These are phyloP conservation scores for Drosophila tanythrix DNA, from an alignment of 2,888 invertebrate species.

Conservation along the genomic window DNA sequence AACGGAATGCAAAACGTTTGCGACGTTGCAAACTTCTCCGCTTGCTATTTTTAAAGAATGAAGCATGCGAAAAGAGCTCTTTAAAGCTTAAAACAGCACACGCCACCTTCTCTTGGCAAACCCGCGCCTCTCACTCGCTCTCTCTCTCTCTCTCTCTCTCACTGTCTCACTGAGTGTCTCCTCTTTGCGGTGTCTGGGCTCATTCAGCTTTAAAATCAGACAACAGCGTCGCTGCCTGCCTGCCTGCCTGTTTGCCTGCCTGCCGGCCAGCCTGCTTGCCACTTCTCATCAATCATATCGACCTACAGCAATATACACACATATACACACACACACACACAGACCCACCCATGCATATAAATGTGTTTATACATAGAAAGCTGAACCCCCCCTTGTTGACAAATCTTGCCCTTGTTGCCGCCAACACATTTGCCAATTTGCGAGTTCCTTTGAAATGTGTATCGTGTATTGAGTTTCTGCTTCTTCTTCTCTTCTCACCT, in stretches of 20 bases:
- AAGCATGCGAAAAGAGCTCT: constrained; percentile 36
- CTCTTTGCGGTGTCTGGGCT: constrained; percentile 22
- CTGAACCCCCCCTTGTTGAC: constrained; percentile 2
- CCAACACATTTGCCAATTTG: constrained; percentile 27
- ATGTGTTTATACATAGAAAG: constrained; percentile 7
- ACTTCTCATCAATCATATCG: constrained; percentile 58
- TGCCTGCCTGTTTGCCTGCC: background rate
- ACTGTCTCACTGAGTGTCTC: background rate
- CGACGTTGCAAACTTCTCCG: constrained; percentile 62
- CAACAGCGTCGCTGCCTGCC: constrained; percentile 9
- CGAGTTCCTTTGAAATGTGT: constrained; percentile 31
- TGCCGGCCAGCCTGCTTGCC: constrained; percentile 13
- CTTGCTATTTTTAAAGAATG: constrained; percentile 57
- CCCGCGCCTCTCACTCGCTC: background rate
- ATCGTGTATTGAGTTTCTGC: constrained; percentile 10
- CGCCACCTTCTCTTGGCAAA: background rate
- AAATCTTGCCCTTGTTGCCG: constrained; percentile 9
- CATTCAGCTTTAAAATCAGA: constrained; percentile 56
- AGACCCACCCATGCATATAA: background rate
- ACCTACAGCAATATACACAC: constrained; percentile 49
- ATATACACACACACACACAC: background rate
- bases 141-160: background rate
- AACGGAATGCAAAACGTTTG: constrained; percentile 25
- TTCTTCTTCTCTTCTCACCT: background rate
- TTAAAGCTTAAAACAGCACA: constrained; percentile 42